Percentiles rank a stretch among this genome's conserved stretches.
Conservation (phyloP, 2,113 vertebrate genomes). For the Fregata magnificens region DNA sequence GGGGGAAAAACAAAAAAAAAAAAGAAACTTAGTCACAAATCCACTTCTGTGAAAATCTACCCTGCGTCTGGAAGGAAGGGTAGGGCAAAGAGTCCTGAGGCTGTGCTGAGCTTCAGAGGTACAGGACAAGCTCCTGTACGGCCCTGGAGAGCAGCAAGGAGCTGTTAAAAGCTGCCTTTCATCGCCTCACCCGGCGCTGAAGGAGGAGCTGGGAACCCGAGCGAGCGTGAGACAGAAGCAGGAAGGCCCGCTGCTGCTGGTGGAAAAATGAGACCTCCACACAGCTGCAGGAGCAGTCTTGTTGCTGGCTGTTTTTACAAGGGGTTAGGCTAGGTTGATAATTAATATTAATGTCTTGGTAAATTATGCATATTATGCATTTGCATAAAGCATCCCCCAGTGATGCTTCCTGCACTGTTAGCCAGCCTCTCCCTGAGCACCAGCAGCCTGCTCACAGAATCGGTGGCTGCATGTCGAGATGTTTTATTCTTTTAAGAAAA, state of each 20-base stretch:
- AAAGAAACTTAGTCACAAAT: not conserved
- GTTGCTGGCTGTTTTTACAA: not conserved
- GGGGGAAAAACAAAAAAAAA: too few species aligned
- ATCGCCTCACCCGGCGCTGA: accelerated
- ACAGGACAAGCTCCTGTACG: not conserved
- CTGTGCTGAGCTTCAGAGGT: not conserved
- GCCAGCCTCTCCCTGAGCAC: not conserved
- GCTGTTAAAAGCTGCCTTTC: not conserved
- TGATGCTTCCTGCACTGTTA: not conserved
- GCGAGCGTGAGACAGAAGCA: accelerated
- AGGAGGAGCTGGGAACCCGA: not conserved
- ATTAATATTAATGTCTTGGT: not conserved
- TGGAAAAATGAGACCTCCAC: not conserved
- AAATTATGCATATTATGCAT: not conserved
- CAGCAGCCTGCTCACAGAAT: not conserved
- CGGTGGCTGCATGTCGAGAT: not conserved
- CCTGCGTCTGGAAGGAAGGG: not conserved
- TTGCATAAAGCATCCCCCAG: not conserved
- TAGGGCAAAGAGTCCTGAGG: not conserved
- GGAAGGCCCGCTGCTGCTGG: not conserved
- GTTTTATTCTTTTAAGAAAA: not conserved
- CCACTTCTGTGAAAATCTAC: not conserved
- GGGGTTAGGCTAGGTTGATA: not conserved
- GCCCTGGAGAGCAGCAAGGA: not conserved
- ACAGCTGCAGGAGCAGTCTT: not conserved